A percentile compares a stretch with the other conserved stretches of the same genome.
These are phyloP conservation scores for Agrotis segetum DNA, from an alignment of 2,888 invertebrate genomes.

Conservation along the genomic window DNA sequence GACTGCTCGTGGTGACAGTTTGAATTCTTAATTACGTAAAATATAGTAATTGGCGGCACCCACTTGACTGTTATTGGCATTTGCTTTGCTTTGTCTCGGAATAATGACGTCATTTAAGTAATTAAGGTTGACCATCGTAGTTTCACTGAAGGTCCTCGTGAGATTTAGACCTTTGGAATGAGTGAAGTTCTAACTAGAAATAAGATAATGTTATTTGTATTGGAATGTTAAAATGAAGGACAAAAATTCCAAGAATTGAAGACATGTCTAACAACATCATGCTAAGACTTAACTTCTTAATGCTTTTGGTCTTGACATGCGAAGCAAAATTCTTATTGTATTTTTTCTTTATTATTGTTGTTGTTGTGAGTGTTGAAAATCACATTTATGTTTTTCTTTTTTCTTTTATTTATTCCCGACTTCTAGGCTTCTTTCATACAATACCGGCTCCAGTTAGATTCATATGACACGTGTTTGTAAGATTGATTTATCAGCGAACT, in stretches of 20 bases:
- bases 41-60: slow-evolving; percentile 74
- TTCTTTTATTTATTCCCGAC: no score
- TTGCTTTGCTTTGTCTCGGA: slow-evolving; percentile 59
- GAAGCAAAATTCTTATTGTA: no score
- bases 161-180: background rate
- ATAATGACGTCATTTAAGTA: slow-evolving; percentile 52
- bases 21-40: slow-evolving; percentile 81
- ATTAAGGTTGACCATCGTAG: slow-evolving; percentile 42
- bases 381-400: no score
- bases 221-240: background rate
- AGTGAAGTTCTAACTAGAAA: slow-evolving; percentile 3
- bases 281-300: no score
- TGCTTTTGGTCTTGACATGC: no score
- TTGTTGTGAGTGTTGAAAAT: no score
- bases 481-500: no score
- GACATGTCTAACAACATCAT: background rate
- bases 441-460: no score
- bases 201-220: background rate
- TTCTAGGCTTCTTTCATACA: no score
- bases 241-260: background rate
- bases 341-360: no score
- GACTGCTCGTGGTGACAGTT: slow-evolving; percentile 79
- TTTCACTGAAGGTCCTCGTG: slow-evolving; percentile 13
- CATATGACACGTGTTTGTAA: no score
- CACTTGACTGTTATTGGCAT: slow-evolving; percentile 64